Evolutionary conservation across 2,797 vertebrate species (phyloP), one percentile per base, ranked within the genome.

Genomic region (Cyclura pinguis): DNA sequence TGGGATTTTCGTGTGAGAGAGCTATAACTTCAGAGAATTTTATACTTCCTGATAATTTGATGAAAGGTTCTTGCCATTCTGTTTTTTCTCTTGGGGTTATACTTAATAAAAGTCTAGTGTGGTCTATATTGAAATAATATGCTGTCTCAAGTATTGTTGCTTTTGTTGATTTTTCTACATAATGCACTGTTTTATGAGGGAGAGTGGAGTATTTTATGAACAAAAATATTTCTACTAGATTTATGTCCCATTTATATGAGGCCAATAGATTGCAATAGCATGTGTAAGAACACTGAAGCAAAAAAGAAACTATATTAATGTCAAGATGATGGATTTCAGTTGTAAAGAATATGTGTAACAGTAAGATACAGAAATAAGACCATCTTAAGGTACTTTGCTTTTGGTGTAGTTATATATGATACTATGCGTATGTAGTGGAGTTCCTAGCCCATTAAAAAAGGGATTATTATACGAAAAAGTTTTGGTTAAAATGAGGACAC

Each of bases 231-330:
- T 91, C 87, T 16, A 22, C 82, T 86, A 90, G 67, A 91, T 91
- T 95, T 94, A 90, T 91, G 1, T 42, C 91, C 18, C 87, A 13
- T 69, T 96, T 94, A 86, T 85, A 90, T 5, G 91, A 93, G 85
- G 69, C 64, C 78, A 92, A 86, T 47, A 80, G 73, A 94, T 84
- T 91, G 84, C 38, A 77, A 78, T 73, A 88, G 0, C 59, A 1
- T 27, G 73, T 73, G 3, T 76, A 92, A 82, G 73, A 24, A 84
- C 29, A 86, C 0, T 91, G 4, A 91, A 92, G 22, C 88, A 96
- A 84, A 88, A 91, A 91, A 22, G 0, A 85, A 82, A 72, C 1
- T 80, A 83, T 90, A 16, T n/a, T 89, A 90, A 10, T 62, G 69
- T 35, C 67, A 93, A 81, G 74, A 73, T 85, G 64, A 22, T 42